phyloP scores from a whole-genome alignment of 2,888 invertebrate species.

The Drosophila affinis region DNA sequence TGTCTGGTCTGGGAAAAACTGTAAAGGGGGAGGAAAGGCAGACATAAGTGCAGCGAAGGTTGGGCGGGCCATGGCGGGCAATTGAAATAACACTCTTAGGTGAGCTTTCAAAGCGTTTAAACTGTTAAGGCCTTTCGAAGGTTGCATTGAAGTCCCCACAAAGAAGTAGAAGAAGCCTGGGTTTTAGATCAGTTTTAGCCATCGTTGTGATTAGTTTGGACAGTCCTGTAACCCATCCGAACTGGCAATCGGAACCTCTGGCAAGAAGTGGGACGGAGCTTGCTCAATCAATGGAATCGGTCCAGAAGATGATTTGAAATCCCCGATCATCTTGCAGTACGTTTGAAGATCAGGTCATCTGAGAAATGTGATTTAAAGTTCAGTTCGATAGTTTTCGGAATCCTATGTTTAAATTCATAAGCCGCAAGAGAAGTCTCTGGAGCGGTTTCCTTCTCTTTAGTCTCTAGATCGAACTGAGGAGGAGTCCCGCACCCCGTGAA shows the following conservation, averaged over 20 bases:
- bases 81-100: conserved; percentile 18
- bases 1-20: conserved; percentile 9
- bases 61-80: conserved; percentile 2
- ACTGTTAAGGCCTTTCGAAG: conserved; percentile 14
- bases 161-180: no score
- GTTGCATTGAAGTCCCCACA: background rate
- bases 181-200: background rate
- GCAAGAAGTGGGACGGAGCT: background rate
- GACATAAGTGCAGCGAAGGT: conserved; percentile 13
- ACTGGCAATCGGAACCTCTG: background rate
- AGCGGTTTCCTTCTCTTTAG: background rate
- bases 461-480: no score
- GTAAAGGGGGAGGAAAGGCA: conserved; percentile 7
- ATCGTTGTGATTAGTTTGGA: no score
- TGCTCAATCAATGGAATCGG: background rate
- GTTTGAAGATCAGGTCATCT: background rate
- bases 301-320: background rate
- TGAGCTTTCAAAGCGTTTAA: background rate
- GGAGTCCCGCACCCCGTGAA: no score
- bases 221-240: no score
- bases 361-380: background rate
- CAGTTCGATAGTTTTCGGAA: background rate
- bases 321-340: no score
- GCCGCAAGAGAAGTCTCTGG: background rate
- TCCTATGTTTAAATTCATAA: no score